Conservation (phyloP, 2,888 invertebrate genomes). For the Bombyx huttoni region DNA sequence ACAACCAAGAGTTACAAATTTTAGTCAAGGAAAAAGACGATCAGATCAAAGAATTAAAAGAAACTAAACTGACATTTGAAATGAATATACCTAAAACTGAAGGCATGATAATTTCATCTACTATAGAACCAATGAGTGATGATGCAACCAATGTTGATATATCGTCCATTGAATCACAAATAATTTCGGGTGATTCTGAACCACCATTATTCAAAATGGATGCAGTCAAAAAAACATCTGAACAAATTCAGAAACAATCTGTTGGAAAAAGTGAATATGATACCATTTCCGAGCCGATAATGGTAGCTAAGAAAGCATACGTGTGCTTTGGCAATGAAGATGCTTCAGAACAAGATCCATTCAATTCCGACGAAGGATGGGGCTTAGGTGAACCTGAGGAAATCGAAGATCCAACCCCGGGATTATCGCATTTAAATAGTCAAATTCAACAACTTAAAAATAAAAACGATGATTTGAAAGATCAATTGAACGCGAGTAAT, state of each 20-base stretch:
- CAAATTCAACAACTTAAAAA: constrained; percentile 72
- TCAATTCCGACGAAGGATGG: constrained; percentile 60
- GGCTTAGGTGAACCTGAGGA: constrained; percentile 47
- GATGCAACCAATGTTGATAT: constrained; percentile 31
- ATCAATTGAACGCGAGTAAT: constrained; percentile 77
- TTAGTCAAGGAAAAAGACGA: constrained; percentile 38
- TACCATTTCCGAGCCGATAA: constrained; percentile 37
- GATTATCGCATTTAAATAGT: constrained; percentile 70
- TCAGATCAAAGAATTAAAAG: constrained; percentile 43
- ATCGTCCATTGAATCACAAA: constrained; percentile 52
- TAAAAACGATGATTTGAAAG: constrained; percentile 70
- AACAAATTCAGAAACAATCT: constrained; percentile 22
- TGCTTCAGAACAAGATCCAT: constrained; percentile 29
- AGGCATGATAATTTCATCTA: constrained; percentile 61
- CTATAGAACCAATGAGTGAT: constrained; percentile 45
- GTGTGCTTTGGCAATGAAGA: constrained; percentile 48
- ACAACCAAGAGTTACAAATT: constrained; percentile 32
- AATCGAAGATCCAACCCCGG: constrained; percentile 38
- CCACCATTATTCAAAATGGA: constrained; percentile 17
- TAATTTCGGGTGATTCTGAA: constrained; percentile 30
- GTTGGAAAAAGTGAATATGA: constrained; percentile 10
- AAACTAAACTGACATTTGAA: constrained; percentile 52
- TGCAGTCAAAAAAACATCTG: constrained; percentile 22
- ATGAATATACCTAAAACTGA: constrained; percentile 68
- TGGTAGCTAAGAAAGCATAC: constrained; percentile 70